A percentile compares a stretch with the other conserved stretches of the same genome.
phyloP scores from a whole-genome alignment of 2,888 invertebrate species.

The Trichogramma dendrolimi region DNA sequence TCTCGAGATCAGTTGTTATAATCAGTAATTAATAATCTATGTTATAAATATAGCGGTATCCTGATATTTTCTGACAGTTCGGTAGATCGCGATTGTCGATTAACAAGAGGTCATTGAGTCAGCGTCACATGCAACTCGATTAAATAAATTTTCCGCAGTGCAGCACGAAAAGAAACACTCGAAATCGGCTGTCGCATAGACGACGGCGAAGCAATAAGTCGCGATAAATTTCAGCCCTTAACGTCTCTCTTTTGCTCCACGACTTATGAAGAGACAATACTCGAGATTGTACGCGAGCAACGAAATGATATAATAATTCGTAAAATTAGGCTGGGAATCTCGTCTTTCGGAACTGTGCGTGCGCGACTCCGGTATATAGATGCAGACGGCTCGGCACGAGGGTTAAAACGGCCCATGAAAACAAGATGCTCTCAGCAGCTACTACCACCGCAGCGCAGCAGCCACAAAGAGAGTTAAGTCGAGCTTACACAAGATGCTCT shows the following conservation, averaged over 20 bases:
- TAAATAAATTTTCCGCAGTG: constrained; percentile 12
- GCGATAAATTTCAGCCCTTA: not conserved
- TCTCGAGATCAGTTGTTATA: too few species aligned
- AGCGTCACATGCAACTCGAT: constrained; percentile 10
- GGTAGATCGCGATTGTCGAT: too few species aligned
- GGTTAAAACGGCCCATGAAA: constrained; percentile 26
- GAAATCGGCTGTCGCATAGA: not conserved
- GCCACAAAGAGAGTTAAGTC: constrained; percentile 26
- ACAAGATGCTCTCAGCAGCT: constrained; percentile 26
- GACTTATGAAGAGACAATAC: not conserved
- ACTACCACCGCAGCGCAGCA: constrained; percentile 14
- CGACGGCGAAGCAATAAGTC: not conserved
- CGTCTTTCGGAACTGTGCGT: not conserved
- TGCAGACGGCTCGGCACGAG: not conserved
- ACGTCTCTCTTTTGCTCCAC: not conserved
- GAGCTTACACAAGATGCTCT: constrained; percentile 26
- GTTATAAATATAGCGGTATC: too few species aligned
- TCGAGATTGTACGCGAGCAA: not conserved
- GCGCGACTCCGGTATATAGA: constrained; percentile 6
- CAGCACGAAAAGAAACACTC: not conserved
- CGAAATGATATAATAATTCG: constrained; percentile 24
- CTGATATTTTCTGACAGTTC: too few species aligned
- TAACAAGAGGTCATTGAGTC: too few species aligned
- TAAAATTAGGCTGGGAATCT: constrained; percentile 23
- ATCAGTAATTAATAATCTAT: too few species aligned